phyloP scores from a whole-genome alignment of 2,113 vertebrate species.

The Tapirus terrestris region DNA sequence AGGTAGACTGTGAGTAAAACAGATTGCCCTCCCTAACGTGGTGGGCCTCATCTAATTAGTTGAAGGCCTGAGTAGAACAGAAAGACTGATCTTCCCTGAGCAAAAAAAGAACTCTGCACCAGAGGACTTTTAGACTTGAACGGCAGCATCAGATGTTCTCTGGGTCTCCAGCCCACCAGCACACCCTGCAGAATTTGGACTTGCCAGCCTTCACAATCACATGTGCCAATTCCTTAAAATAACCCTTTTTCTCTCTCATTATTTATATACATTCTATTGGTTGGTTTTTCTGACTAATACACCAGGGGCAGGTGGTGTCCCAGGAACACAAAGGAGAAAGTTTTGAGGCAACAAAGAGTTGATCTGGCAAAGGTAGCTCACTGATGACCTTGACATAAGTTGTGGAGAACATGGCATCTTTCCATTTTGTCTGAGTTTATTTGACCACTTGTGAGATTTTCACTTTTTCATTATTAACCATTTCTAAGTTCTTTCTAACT shows the following conservation, averaged over 20 bases:
- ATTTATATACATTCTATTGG: not conserved
- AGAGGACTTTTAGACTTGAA: not conserved
- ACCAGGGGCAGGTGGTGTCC: not conserved
- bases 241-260: not conserved
- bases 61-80: not conserved
- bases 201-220: not conserved
- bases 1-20: not conserved
- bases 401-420: not conserved
- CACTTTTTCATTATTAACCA: not conserved
- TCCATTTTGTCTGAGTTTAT: not conserved
- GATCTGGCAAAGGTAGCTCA: not conserved
- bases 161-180: not conserved
- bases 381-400: not conserved
- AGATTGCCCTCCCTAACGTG: not conserved
- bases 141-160: rapidly evolving
- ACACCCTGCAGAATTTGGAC: not conserved
- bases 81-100: not conserved
- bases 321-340: not conserved
- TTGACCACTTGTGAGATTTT: not conserved
- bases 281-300: not conserved
- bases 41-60: not conserved
- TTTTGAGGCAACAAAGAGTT: not conserved
- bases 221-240: not conserved
- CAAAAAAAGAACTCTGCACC: not conserved
- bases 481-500: not conserved